Evolutionary conservation across 2,888 invertebrate species (phyloP).

Genomic region (Lobophora halterata): DNA sequence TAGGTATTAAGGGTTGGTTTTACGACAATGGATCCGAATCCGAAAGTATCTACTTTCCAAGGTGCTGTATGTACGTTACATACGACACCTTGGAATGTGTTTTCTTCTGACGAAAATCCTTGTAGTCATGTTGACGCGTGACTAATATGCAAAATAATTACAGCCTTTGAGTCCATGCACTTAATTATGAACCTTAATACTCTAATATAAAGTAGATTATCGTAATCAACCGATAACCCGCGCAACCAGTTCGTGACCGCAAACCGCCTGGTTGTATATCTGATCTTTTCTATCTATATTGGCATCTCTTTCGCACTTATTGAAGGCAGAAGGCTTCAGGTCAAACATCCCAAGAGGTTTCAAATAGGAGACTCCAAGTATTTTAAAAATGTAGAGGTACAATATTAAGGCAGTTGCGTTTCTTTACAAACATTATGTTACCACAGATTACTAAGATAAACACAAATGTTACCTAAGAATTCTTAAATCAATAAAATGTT

Average conservation of each 20-base stretch:
- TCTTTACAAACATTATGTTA: too few species aligned
- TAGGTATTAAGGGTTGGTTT: too few species aligned
- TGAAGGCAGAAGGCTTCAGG: conserved; percentile 59
- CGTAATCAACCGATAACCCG: conserved; percentile 27
- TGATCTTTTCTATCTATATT: conserved; percentile 33
- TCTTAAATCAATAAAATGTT: too few species aligned
- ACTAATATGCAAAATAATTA: conserved; percentile 24
- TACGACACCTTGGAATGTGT: conserved; percentile 10
- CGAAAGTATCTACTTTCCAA: too few species aligned
- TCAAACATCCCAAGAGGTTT: conserved; percentile 49
- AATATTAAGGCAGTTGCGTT: neutral
- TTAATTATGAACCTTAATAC: conserved; percentile 40
- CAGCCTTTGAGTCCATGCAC: conserved; percentile 7
- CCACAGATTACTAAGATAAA: too few species aligned
- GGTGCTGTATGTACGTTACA: too few species aligned
- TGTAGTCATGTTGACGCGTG: conserved; percentile 20
- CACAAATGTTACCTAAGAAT: too few species aligned
- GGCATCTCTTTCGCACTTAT: conserved; percentile 43
- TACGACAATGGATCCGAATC: too few species aligned
- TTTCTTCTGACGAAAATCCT: conserved; percentile 34
- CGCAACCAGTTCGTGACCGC: conserved; percentile 65
- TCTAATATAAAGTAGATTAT: conserved; percentile 12
- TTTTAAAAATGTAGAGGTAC: conserved; percentile 1
- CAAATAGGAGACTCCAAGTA: conserved; percentile 27
- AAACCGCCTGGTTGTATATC: conserved; percentile 41